Evolutionary conservation across 1,140 invertebrate species (phyloP).

Genomic region (Drosophila pruinosa): DNA sequence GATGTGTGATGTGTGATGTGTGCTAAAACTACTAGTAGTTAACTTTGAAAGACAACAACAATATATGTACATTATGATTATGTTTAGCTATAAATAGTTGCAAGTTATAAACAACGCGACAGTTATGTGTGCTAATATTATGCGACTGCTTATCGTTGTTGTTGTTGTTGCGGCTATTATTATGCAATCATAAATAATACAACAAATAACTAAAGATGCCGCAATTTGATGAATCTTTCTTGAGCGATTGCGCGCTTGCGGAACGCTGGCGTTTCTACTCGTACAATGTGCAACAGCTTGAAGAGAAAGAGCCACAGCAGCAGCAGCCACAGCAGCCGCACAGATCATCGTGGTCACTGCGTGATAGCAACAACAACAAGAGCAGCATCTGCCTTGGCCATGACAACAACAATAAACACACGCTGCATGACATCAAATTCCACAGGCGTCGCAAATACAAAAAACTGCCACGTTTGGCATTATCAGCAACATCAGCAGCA

Average conservation of each 20-base stretch:
- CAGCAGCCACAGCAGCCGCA: conserved; percentile 27
- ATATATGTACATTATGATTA: too few species aligned
- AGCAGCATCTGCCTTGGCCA: conserved; percentile 10
- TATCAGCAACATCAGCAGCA: conserved; percentile 45
- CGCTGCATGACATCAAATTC: conserved; percentile 77
- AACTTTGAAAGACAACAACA: conserved; percentile 14
- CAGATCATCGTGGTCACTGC: conserved; percentile 40
- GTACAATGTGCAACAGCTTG: conserved; percentile 62
- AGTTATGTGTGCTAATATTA: conserved; percentile 14
- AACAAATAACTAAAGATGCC: conserved; percentile 49
- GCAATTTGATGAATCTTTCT: conserved; percentile 80
- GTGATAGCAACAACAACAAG: conserved; percentile 51
- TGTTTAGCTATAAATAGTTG: not conserved
- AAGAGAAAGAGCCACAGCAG: conserved; percentile 25
- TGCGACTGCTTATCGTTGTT: conserved; percentile 4
- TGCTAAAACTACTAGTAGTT: conserved; percentile 29
- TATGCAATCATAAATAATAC: conserved; percentile 43
- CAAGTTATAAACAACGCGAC: not conserved
- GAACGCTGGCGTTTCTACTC: conserved; percentile 72
- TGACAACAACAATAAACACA: conserved; percentile 40
- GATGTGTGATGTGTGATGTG: too few species aligned
- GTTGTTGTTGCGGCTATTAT: conserved; percentile 12
- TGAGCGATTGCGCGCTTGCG: conserved; percentile 70
- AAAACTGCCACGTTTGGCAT: conserved; percentile 71
- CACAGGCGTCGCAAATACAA: conserved; percentile 69